A percentile compares a stretch with the other conserved stretches of the same genome.
Conservation (phyloP, 2,888 invertebrate genomes). For the Caenorhabditis imperialis region DNA sequence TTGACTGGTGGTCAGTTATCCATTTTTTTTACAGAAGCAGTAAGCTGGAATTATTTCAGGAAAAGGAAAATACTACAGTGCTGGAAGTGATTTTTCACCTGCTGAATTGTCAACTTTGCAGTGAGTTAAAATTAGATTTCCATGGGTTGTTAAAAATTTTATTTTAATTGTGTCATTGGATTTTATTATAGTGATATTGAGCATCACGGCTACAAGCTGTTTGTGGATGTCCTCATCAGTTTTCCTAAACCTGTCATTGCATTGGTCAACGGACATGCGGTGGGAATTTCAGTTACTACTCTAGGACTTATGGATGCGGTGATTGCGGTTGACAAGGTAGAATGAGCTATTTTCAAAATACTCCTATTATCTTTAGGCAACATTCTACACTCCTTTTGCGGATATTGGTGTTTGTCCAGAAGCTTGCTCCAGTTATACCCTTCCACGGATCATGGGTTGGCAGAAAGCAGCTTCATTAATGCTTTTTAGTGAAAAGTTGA, state of each 20-base stretch:
- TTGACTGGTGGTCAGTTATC: constrained; percentile 82
- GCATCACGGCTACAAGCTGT: constrained; percentile 81
- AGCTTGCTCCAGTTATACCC: constrained; percentile 64
- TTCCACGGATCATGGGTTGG: constrained; percentile 81
- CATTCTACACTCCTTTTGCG: constrained; percentile 69
- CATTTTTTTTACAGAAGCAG: constrained; percentile 15
- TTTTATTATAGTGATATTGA: constrained; percentile 27
- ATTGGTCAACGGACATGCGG: constrained; percentile 93
- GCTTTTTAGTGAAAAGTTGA: constrained; percentile 85
- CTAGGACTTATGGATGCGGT: constrained; percentile 89
- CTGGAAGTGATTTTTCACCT: constrained; percentile 85
- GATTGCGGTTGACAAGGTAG: constrained; percentile 88
- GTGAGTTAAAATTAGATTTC: constrained; percentile 17
- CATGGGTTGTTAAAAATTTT: no score
- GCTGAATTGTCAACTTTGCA: constrained; percentile 41
- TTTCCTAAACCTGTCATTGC: constrained; percentile 91
- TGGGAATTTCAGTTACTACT: constrained; percentile 91
- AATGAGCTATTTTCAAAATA: neutral
- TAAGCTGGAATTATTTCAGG: constrained; percentile 44
- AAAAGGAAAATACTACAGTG: constrained; percentile 86
- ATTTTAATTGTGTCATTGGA: no score
- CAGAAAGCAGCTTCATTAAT: constrained; percentile 84
- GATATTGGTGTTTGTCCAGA: constrained; percentile 69
- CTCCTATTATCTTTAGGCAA: constrained; percentile 56
- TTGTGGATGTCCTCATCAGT: constrained; percentile 86